Conservation (phyloP, 2,888 invertebrate genomes). For the Julus scandinavius region DNA sequence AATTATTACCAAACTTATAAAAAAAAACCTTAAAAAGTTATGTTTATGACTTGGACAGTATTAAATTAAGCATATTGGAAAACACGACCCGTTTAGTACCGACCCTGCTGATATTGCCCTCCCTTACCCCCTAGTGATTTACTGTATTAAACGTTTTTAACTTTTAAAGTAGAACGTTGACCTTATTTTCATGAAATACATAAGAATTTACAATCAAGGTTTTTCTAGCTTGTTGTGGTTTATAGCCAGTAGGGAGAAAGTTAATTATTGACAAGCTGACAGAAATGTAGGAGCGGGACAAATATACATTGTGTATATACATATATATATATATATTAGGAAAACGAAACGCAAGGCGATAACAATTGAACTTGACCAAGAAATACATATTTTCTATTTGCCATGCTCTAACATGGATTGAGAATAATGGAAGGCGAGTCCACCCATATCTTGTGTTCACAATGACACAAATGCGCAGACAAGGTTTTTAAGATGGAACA, state of each 20-base stretch:
- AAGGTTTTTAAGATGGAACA: background rate
- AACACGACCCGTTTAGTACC: background rate
- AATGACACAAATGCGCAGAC: background rate
- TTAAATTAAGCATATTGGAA: background rate
- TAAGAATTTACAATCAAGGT: background rate
- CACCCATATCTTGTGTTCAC: background rate
- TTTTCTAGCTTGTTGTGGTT: constrained; percentile 6
- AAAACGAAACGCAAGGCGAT: background rate
- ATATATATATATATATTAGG: background rate
- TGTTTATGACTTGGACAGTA: background rate
- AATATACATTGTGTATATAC: background rate
- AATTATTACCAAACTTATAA: no score
- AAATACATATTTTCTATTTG: background rate
- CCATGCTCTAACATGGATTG: background rate
- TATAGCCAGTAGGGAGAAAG: constrained; percentile 38
- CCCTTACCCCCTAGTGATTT: background rate
- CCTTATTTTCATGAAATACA: constrained; percentile 19
- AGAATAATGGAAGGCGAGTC: background rate
- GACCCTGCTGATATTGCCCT: background rate
- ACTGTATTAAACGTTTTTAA: background rate
- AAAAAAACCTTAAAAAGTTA: background rate
- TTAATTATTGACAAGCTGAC: constrained; percentile 21
- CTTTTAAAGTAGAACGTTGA: constrained; percentile 25
- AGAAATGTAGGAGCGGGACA: background rate
- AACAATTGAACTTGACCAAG: constrained; percentile 34